A percentile compares a stretch with the other conserved stretches of the same genome.
Evolutionary conservation across 2,797 vertebrate genomes (phyloP).

Genomic region (Gastrophryne carolinensis): DNA sequence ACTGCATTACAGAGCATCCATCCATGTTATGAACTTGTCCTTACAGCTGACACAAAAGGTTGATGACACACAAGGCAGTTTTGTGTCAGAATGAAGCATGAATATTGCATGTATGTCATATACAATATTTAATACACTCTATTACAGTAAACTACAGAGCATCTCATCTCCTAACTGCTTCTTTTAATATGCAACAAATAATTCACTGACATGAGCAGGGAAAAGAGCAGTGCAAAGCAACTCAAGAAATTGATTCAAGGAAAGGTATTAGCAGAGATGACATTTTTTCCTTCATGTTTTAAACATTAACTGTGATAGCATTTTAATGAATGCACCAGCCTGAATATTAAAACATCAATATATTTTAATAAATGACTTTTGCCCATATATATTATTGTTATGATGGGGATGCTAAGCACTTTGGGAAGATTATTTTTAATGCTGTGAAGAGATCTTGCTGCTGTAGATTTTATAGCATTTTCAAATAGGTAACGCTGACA

Average conservation of each 20-base stretch:
- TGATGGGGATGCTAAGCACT: background rate
- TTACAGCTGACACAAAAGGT: background rate
- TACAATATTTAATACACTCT: conserved; percentile 1
- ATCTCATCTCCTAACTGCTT: conserved; percentile 5
- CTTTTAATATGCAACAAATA: conserved; percentile 39
- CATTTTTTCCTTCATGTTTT: conserved; percentile 46
- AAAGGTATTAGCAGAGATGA: conserved; percentile 25
- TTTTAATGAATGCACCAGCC: conserved; percentile 22
- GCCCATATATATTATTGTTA: conserved; percentile 20
- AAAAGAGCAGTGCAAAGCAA: conserved; percentile 5
- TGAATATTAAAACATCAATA: conserved; percentile 41
- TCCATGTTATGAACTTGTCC: background rate
- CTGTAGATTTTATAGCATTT: too few relatives aligned
- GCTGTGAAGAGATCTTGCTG: background rate
- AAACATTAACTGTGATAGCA: conserved; percentile 36
- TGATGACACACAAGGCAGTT: background rate
- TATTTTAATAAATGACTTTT: conserved; percentile 19
- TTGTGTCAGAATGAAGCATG: conserved; percentile 1
- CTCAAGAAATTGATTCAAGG: conserved; percentile 19
- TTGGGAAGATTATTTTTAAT: conserved; percentile 1
- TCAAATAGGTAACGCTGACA: too few relatives aligned
- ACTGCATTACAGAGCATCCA: background rate
- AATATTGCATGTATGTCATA: background rate
- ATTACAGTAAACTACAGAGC: conserved; percentile 5
- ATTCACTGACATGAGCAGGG: background rate